These are phyloP conservation scores for Eugnorisma glareosa DNA, from an alignment of 2,888 invertebrate genomes.

Conservation along the genomic window DNA sequence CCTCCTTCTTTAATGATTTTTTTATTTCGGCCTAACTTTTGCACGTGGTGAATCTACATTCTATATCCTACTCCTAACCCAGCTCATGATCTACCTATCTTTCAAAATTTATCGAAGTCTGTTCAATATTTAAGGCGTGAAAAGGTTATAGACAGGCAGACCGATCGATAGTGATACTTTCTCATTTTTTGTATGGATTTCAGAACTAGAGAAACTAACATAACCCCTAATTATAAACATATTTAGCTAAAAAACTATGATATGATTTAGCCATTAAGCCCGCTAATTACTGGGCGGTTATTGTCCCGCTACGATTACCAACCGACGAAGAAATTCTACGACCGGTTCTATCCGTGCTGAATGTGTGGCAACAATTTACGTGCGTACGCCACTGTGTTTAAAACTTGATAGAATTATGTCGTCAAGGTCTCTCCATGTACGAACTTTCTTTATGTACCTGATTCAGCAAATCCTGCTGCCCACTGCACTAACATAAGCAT, in stretches of 20 bases:
- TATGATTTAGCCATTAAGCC: slow-evolving; percentile 76
- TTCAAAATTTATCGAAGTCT: too few species aligned
- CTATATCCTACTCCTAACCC: too few species aligned
- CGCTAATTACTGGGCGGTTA: slow-evolving; percentile 83
- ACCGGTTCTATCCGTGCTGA: too few species aligned
- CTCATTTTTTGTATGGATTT: too few species aligned
- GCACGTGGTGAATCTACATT: too few species aligned
- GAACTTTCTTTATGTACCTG: background rate
- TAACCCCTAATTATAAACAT: background rate
- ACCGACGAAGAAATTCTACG: background rate
- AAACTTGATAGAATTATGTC: background rate
- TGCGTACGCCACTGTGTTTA: background rate
- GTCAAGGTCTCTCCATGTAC: background rate
- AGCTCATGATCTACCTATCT: too few species aligned
- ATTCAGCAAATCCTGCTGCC: background rate
- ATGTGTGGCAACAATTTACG: background rate
- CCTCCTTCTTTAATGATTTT: too few species aligned
- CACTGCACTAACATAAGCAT: slow-evolving; percentile 1
- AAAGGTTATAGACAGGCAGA: too few species aligned
- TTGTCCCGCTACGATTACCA: slow-evolving; percentile 79
- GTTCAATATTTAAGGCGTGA: too few species aligned
- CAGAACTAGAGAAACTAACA: background rate
- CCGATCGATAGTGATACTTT: too few species aligned
- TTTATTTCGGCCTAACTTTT: too few species aligned
- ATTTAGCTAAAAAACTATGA: slow-evolving; percentile 46